Percentiles rank a stretch among this genome's conserved stretches.
Evolutionary conservation across 2,113 vertebrate species (phyloP).

Genomic region (Sciurus niger): DNA sequence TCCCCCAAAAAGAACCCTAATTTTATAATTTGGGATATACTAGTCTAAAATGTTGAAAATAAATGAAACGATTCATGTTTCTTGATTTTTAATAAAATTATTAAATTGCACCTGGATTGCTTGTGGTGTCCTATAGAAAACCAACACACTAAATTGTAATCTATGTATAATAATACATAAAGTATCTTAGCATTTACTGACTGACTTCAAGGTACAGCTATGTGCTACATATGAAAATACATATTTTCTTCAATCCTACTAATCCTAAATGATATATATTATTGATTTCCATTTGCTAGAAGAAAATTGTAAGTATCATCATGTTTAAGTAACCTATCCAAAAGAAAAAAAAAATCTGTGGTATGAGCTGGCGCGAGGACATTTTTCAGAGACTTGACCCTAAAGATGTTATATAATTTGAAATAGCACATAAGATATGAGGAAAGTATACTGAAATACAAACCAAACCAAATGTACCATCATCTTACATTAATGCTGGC

Average conservation of each 20-base stretch:
- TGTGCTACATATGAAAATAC: neutral
- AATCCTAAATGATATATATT: neutral
- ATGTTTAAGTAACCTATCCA: neutral
- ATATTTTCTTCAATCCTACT: neutral
- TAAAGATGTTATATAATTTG: neutral
- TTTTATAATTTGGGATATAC: too few species aligned
- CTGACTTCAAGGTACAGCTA: neutral
- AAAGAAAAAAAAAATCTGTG: neutral
- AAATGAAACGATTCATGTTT: neutral
- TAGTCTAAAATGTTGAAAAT: neutral
- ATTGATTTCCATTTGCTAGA: neutral
- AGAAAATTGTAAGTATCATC: constrained; percentile 2
- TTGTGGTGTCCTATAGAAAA: neutral
- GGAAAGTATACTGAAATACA: neutral
- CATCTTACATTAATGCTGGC: neutral
- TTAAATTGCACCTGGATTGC: neutral
- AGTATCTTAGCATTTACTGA: neutral
- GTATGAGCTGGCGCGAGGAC: too few species aligned
- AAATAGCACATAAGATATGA: neutral
- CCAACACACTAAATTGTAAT: neutral
- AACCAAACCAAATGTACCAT: neutral
- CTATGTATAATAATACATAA: neutral
- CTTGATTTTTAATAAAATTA: constrained; percentile 40
- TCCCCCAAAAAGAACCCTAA: neutral
- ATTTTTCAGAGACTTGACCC: neutral